Evolutionary conservation across 2,113 vertebrate species (phyloP).

Genomic region (Rhinopomastus cyanomelas): DNA sequence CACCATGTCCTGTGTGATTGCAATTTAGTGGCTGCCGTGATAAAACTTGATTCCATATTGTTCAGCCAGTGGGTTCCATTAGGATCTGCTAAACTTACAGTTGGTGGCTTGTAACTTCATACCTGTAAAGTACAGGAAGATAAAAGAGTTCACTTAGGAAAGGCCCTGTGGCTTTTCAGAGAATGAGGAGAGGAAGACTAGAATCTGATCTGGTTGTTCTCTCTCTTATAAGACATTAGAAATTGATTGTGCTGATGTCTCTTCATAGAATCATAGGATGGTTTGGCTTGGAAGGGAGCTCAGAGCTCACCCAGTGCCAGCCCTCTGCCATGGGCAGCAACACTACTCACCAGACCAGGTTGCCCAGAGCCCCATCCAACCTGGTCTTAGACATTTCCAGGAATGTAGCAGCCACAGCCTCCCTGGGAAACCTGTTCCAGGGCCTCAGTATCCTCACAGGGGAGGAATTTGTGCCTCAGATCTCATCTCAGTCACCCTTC

Average conservation of each 20-base stretch:
- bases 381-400: too few species aligned
- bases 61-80: not conserved
- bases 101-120: not conserved
- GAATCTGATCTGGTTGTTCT: not conserved
- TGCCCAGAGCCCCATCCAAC: too few species aligned
- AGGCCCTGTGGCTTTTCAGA: not conserved
- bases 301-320: too few species aligned
- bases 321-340: too few species aligned
- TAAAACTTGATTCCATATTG: slow-evolving; percentile 8
- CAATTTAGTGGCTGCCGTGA: not conserved
- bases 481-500: too few species aligned
- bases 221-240: not conserved
- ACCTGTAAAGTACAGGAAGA: not conserved
- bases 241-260: not conserved
- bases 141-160: not conserved
- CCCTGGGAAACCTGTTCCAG: too few species aligned
- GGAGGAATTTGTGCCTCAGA: too few species aligned
- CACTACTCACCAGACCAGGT: too few species aligned
- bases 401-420: too few species aligned
- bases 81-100: not conserved
- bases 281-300: too few species aligned
- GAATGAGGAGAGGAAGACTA: not conserved
- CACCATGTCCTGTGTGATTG: not conserved
- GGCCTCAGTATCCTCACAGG: too few species aligned
- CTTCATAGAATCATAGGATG: not conserved